Evolutionary conservation across 2,113 vertebrate genomes (phyloP).

Genomic region (Collichthys lucidus): DNA sequence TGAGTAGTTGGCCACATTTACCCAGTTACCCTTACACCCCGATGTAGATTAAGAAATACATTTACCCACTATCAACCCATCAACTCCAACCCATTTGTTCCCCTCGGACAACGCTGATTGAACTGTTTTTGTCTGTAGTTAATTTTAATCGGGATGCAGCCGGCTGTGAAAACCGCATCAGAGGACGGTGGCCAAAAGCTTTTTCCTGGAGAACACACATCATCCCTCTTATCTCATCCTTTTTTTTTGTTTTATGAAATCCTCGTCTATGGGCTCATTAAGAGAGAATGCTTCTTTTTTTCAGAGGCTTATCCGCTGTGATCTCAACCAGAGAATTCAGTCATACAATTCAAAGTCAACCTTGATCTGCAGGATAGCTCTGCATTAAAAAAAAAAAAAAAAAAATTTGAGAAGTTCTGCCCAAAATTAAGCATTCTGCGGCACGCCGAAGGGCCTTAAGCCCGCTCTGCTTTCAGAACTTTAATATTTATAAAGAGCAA

Average conservation of each 20-base stretch:
- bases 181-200: constrained; percentile 25
- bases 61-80: constrained; percentile 73
- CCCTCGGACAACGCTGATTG: constrained; percentile 46
- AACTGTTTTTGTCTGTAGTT: constrained; percentile 48
- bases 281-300: constrained; percentile 36
- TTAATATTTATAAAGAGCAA: constrained; percentile 24
- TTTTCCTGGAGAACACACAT: constrained; percentile 42
- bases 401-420: constrained; percentile 8
- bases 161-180: constrained; percentile 42
- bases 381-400: constrained; percentile 23
- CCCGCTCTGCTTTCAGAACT: constrained; percentile 11
- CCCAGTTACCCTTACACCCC: constrained; percentile 80
- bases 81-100: constrained; percentile 55
- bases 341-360: constrained; percentile 41
- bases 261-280: constrained; percentile 53
- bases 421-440: constrained; percentile 12
- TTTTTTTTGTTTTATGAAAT: constrained; percentile 47
- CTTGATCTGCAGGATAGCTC: constrained; percentile 44
- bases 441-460: constrained; percentile 4
- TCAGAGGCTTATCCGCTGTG: constrained; percentile 29
- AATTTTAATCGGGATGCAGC: constrained; percentile 44
- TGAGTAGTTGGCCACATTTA: constrained; percentile 82
- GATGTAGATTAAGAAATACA: constrained; percentile 84
- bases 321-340: constrained; percentile 46
- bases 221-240: constrained; percentile 25